These are phyloP conservation scores for Furcifer pardalis DNA, from an alignment of 2,797 vertebrate genomes.

Conservation along the genomic window DNA sequence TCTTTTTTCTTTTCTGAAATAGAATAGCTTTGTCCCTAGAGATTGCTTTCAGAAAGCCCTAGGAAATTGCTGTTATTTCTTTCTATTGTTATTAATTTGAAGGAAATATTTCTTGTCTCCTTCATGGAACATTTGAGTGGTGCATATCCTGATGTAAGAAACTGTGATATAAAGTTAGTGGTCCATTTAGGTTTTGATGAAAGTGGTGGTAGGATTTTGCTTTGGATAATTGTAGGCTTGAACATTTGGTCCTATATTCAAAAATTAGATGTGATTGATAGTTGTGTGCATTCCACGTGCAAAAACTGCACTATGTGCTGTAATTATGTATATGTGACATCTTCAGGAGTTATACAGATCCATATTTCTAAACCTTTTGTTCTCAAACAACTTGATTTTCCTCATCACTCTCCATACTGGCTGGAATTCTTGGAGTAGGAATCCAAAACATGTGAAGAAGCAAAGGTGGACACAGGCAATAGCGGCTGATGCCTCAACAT, in stretches of 20 bases:
- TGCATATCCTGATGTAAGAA: neutral
- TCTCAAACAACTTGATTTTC: no score
- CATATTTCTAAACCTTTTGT: no score
- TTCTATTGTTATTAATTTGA: constrained; percentile 29
- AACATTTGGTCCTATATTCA: neutral
- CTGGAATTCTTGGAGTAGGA: no score
- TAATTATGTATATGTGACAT: neutral
- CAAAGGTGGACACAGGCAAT: neutral
- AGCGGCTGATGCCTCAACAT: neutral
- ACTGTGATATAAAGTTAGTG: neutral
- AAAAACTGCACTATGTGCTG: neutral
- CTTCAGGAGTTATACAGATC: neutral
- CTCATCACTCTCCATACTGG: no score
- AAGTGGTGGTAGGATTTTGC: neutral
- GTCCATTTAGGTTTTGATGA: neutral
- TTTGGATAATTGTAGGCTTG: neutral
- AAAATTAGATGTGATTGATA: neutral
- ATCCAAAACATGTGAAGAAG: no score
- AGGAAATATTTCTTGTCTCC: constrained; percentile 16
- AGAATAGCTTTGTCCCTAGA: constrained; percentile 16
- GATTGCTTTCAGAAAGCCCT: constrained; percentile 23
- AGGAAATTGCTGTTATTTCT: constrained; percentile 16
- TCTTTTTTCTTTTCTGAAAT: constrained; percentile 17
- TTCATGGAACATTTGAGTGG: constrained; percentile 4
- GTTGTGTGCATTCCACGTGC: neutral